Evolutionary conservation across 2,797 vertebrate genomes (phyloP).

Genomic region (Dromococcyx pavoninus): DNA sequence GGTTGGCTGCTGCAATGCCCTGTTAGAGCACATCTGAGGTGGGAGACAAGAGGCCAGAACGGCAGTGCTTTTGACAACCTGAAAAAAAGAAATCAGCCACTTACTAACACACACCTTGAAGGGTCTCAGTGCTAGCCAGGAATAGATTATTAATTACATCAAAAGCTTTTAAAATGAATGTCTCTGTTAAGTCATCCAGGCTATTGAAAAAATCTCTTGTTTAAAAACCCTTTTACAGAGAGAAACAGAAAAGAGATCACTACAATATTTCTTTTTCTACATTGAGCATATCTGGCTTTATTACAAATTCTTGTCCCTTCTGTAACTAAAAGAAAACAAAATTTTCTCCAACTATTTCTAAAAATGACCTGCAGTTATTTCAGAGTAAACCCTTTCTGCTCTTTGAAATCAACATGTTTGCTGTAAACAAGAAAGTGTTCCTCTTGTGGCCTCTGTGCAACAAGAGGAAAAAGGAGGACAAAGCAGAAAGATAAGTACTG

Average conservation of each 20-base stretch:
- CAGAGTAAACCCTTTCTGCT: background rate
- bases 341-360: background rate
- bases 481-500: background rate
- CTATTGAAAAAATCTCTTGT: background rate
- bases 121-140: background rate
- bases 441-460: background rate
- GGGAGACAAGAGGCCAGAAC: background rate
- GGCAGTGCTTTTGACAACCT: background rate
- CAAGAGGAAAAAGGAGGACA: background rate
- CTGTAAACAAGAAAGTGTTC: background rate
- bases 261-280: background rate
- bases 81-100: background rate
- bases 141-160: background rate
- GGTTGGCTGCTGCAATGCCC: fast-evolving
- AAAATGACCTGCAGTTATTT: background rate
- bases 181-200: background rate
- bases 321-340: background rate
- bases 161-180: background rate
- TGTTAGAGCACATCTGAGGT: background rate
- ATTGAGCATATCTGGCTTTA: background rate
- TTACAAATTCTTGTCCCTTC: background rate
- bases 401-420: background rate
- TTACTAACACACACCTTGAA: background rate
- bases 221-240: background rate
- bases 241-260: background rate